Conservation (phyloP, 2,797 vertebrate genomes). For the Lateolabrax maculatus region DNA sequence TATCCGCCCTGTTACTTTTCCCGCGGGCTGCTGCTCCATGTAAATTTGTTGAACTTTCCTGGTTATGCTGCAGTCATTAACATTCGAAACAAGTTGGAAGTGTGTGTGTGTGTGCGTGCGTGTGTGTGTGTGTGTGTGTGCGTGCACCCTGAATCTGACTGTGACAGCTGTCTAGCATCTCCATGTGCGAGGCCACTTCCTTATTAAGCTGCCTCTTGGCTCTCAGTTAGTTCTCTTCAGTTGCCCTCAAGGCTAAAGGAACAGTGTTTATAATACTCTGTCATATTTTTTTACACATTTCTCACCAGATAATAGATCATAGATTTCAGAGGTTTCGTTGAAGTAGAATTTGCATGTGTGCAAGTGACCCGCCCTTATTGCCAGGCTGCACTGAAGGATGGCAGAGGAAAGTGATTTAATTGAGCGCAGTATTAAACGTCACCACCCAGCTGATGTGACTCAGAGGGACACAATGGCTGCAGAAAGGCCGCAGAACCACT, state of each 20-base stretch:
- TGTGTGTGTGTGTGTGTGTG: not conserved
- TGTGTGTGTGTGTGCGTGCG: not conserved
- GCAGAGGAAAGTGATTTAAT: conserved; percentile 23
- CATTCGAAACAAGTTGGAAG: conserved; percentile 31
- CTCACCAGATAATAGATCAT: not conserved
- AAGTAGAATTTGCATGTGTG: conserved; percentile 27
- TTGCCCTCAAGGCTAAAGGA: conserved; percentile 8
- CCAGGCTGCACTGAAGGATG: not conserved
- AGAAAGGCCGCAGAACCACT: conserved; percentile 64
- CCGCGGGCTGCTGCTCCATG: conserved; percentile 5
- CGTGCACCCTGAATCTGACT: conserved; percentile 27
- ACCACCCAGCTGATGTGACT: conserved; percentile 64
- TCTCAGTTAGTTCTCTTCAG: conserved; percentile 17
- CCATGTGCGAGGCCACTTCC: conserved; percentile 40
- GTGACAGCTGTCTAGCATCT: conserved; percentile 59
- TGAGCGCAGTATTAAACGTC: conserved; percentile 37
- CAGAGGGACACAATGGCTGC: conserved; percentile 51
- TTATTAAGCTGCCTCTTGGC: conserved; percentile 48
- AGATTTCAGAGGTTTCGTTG: not conserved
- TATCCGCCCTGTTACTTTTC: conserved; percentile 36
- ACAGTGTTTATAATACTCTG: not conserved
- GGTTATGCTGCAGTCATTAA: conserved; percentile 16
- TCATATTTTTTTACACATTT: not conserved
- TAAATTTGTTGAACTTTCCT: conserved; percentile 10
- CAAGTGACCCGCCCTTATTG: conserved; percentile 37